Percentiles rank a stretch among this genome's conserved stretches.
These are phyloP conservation scores for Aphelenchoides bicaudatus DNA, from an alignment of 2,888 invertebrate genomes.

Conservation along the genomic window DNA sequence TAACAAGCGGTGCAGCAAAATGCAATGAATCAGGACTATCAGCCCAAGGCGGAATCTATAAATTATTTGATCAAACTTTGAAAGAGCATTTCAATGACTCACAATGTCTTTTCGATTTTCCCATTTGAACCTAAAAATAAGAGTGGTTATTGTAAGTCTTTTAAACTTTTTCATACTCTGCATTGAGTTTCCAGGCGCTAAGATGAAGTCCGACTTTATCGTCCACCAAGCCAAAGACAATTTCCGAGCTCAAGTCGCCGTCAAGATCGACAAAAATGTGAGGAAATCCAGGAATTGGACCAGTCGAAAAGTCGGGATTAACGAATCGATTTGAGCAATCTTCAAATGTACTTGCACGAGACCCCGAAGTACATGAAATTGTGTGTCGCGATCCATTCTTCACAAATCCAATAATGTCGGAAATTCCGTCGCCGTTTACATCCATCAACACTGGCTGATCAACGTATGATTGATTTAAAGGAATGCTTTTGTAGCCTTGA, in stretches of 20 bases:
- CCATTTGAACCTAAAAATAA: not conserved
- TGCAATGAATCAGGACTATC: constrained; percentile 17
- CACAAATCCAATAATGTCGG: constrained; percentile 53
- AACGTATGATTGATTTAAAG: constrained; percentile 22
- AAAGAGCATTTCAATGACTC: too few species aligned
- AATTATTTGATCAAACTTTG: too few species aligned
- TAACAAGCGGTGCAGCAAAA: constrained; percentile 42
- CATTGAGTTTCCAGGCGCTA: constrained; percentile 30
- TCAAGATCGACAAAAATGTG: constrained; percentile 42
- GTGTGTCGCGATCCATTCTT: constrained; percentile 8
- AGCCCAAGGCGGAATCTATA: constrained; percentile 8
- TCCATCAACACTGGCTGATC: constrained; percentile 47
- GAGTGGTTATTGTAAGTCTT: too few species aligned
- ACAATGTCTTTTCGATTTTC: not conserved
- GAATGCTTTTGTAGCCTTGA: too few species aligned
- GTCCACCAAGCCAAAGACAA: constrained; percentile 44
- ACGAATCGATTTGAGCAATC: constrained; percentile 27
- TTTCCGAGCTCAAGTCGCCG: constrained; percentile 48
- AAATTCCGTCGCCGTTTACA: constrained; percentile 50
- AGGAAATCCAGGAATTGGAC: constrained; percentile 29
- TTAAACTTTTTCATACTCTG: too few species aligned
- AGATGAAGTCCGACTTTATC: constrained; percentile 28
- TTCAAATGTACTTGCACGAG: not conserved
- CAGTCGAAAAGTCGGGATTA: constrained; percentile 12
- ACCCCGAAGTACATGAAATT: constrained; percentile 19